Percentiles rank a stretch among this genome's conserved stretches.
These are phyloP conservation scores for Synergus laeviventris DNA, from an alignment of 2,888 invertebrate species.

Conservation along the genomic window DNA sequence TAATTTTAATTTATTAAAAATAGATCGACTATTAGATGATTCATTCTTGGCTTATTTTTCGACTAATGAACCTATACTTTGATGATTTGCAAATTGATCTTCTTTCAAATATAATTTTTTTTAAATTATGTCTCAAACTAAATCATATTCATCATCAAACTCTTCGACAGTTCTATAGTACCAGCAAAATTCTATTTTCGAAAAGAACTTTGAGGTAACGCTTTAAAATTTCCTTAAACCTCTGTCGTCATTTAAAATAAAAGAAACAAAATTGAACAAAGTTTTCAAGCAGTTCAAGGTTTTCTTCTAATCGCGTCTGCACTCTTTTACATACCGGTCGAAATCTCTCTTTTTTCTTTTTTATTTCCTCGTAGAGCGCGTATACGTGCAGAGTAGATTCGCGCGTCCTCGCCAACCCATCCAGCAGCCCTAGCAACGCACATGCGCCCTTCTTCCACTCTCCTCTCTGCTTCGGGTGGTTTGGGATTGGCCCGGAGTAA, in stretches of 20 bases:
- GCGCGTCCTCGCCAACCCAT: slow-evolving; percentile 67
- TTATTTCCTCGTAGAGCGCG: not conserved
- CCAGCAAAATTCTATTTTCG: too few species aligned
- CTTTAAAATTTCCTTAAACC: not conserved
- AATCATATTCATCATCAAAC: too few species aligned
- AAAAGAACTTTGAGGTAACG: too few species aligned
- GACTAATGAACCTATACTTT: too few species aligned
- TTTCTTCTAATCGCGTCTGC: slow-evolving; percentile 27
- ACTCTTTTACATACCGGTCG: slow-evolving; percentile 4
- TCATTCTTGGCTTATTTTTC: too few species aligned
- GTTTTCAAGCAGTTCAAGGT: slow-evolving; percentile 27
- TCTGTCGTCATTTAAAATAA: not conserved
- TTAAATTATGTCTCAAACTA: too few species aligned
- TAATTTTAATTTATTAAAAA: too few species aligned
- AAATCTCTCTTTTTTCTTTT: slow-evolving; percentile 6
- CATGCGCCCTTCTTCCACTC: slow-evolving; percentile 72
- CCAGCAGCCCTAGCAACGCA: slow-evolving; percentile 75
- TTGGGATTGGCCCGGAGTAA: slow-evolving; percentile 76
- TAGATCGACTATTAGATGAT: too few species aligned
- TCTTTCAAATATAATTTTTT: too few species aligned
- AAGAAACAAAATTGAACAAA: not conserved
- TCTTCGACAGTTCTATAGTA: too few species aligned
- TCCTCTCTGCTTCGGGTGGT: slow-evolving; percentile 70
- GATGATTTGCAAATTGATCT: too few species aligned
- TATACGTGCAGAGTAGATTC: slow-evolving; percentile 54